These are phyloP conservation scores for Slavum lentiscoides DNA, from an alignment of 2,888 invertebrate genomes.

Conservation along the genomic window DNA sequence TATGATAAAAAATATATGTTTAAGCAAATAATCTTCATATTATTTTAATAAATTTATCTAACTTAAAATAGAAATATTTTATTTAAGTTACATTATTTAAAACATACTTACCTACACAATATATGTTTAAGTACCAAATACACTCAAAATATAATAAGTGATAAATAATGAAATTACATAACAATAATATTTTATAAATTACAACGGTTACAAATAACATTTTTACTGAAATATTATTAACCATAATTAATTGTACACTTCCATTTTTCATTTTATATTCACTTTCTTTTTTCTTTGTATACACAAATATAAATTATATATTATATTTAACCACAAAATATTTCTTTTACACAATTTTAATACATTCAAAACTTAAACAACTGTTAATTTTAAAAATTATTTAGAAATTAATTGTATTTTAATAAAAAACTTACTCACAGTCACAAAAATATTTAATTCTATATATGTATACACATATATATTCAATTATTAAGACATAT, in stretches of 20 bases:
- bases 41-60: too few relatives aligned
- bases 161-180: too few relatives aligned
- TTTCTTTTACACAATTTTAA: neutral
- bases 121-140: too few relatives aligned
- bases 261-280: neutral
- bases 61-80: neutral
- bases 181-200: neutral
- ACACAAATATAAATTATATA: neutral
- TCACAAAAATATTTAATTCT: too few relatives aligned
- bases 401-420: too few relatives aligned
- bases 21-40: too few relatives aligned
- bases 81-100: conserved; percentile 1
- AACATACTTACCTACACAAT: conserved; percentile 28
- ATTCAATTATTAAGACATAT: too few relatives aligned
- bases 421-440: too few relatives aligned
- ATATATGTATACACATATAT: too few relatives aligned
- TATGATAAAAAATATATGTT: neutral
- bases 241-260: too few relatives aligned
- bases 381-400: neutral
- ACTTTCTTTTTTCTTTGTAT: neutral
- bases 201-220: neutral
- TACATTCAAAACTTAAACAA: neutral
- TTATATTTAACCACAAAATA: neutral
- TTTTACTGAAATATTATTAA: too few relatives aligned
- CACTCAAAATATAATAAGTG: too few relatives aligned